Evolutionary conservation across 2,888 invertebrate genomes (phyloP).

Genomic region (Ochlodes sylvanus): DNA sequence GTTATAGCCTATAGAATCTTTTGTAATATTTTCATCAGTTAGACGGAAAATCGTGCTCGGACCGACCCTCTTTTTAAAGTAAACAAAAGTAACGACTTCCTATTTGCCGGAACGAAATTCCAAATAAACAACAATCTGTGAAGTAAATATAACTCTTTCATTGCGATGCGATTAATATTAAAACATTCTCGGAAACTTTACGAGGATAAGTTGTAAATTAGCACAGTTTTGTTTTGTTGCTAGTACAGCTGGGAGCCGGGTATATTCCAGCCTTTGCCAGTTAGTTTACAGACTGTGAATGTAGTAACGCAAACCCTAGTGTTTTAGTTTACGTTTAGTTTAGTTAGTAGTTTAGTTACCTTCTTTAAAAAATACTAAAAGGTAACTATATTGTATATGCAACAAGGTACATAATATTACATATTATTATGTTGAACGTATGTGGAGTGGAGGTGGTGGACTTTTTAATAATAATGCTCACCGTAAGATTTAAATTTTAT

Average conservation of each 20-base stretch:
- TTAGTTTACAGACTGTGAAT: too few relatives aligned
- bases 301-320: too few relatives aligned
- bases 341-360: too few relatives aligned
- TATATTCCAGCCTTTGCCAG: too few relatives aligned
- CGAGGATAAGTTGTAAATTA: background rate
- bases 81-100: background rate
- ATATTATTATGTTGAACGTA: too few relatives aligned
- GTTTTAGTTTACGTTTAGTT: too few relatives aligned
- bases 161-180: background rate
- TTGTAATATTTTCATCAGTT: background rate
- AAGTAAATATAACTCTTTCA: constrained; percentile 9
- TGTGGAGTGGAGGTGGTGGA: too few relatives aligned
- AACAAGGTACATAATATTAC: too few relatives aligned
- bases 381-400: too few relatives aligned
- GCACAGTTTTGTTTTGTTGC: background rate
- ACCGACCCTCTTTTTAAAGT: background rate
- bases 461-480: too few relatives aligned
- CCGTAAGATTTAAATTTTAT: too few relatives aligned
- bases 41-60: background rate
- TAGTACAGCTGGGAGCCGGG: background rate
- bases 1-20: background rate
- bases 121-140: constrained; percentile 3
- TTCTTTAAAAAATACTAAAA: too few relatives aligned
- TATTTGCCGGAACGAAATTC: background rate
- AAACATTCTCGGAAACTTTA: background rate